These are phyloP conservation scores for Erethizon dorsatum DNA, from an alignment of 2,797 vertebrate species.

Conservation along the genomic window DNA sequence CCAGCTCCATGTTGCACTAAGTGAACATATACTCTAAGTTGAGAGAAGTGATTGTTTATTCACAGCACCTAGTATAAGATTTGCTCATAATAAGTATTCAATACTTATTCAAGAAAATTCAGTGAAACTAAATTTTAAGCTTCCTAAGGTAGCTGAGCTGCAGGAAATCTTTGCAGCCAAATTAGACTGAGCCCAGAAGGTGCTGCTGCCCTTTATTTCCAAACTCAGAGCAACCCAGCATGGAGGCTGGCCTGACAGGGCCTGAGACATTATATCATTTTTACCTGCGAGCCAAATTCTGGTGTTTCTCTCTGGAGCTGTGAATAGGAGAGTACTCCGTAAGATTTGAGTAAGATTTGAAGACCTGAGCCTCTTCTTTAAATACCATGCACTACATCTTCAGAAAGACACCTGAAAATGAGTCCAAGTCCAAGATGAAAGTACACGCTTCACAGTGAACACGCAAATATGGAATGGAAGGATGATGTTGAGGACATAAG, in stretches of 20 bases:
- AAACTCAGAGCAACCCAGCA: neutral
- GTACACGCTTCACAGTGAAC: neutral
- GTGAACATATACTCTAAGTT: neutral
- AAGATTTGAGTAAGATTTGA: neutral
- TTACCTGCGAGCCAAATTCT: neutral
- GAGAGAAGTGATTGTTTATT: neutral
- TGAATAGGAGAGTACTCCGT: neutral
- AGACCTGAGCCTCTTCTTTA: neutral
- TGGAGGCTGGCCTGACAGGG: neutral
- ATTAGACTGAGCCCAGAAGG: neutral
- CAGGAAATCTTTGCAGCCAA: conserved; percentile 34
- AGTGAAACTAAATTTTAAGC: neutral
- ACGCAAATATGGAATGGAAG: neutral
- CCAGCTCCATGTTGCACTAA: neutral
- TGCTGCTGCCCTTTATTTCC: neutral
- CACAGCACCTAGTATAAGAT: neutral
- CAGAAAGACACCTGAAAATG: conserved; percentile 1
- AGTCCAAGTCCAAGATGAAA: neutral
- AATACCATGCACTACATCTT: neutral
- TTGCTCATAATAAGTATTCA: neutral
- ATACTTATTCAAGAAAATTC: conserved; percentile 18
- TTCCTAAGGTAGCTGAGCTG: neutral
- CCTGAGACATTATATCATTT: neutral
- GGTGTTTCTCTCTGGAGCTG: neutral
- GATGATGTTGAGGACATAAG: neutral